Evolutionary conservation across 2,113 vertebrate genomes (phyloP).

Genomic region (Pseudopodoces humilis): DNA sequence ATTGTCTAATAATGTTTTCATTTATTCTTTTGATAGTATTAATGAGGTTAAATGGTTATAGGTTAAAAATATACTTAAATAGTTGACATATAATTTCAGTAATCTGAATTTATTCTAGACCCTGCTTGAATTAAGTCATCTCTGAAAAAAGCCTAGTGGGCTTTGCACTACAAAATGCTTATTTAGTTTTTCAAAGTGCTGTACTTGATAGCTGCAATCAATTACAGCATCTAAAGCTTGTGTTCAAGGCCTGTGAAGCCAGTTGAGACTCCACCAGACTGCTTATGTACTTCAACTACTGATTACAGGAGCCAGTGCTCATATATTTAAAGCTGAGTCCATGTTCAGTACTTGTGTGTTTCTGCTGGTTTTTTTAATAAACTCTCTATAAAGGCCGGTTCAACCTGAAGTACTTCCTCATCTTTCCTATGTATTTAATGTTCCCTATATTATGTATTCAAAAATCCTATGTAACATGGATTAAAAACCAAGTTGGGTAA

Average conservation of each 20-base stretch:
- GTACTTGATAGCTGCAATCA: not conserved
- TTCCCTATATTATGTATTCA: not conserved
- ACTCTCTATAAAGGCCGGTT: not conserved
- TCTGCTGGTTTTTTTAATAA: accelerated
- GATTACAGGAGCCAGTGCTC: not conserved
- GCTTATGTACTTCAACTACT: not conserved
- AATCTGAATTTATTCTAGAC: not conserved
- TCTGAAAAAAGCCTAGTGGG: not conserved
- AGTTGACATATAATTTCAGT: not conserved
- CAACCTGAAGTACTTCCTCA: not conserved
- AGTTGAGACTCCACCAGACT: not conserved
- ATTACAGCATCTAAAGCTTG: not conserved
- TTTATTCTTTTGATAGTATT: not conserved
- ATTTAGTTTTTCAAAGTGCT: not conserved
- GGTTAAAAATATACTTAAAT: not conserved
- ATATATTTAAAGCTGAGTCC: not conserved
- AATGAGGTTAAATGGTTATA: not conserved
- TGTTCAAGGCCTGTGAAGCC: not conserved
- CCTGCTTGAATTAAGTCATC: not conserved
- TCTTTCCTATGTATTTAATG: not conserved
- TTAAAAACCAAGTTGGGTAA: not conserved
- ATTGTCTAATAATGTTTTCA: not conserved
- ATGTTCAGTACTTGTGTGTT: not conserved
- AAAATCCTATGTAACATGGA: not conserved
- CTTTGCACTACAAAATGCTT: not conserved